A percentile compares a stretch with the other conserved stretches of the same genome.
phyloP scores from a whole-genome alignment of 2,888 invertebrate genomes.

The Drosophila merina region DNA sequence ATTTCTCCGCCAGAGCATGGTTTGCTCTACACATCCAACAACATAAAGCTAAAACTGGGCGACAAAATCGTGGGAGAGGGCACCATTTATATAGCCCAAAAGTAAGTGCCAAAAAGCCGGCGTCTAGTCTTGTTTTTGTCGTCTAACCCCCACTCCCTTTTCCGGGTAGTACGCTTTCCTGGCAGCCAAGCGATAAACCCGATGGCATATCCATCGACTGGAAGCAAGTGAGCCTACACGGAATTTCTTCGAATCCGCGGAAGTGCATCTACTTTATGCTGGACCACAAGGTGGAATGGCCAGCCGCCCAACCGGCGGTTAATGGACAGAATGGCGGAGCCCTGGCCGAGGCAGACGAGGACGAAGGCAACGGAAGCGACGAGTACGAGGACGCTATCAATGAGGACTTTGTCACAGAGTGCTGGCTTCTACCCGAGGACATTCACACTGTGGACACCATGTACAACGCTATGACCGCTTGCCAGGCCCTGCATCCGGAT shows the following conservation, averaged over 20 bases:
- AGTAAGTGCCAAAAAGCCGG: conserved; percentile 66
- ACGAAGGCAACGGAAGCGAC: conserved; percentile 76
- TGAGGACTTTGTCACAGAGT: conserved; percentile 87
- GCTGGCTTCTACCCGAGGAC: conserved; percentile 89
- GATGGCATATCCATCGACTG: conserved; percentile 83
- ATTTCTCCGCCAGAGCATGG: conserved; percentile 80
- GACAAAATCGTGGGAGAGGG: conserved; percentile 78
- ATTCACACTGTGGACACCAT: conserved; percentile 87
- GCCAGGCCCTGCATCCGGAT: conserved; percentile 92
- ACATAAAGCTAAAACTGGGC: conserved; percentile 81
- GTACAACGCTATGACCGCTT: conserved; percentile 90
- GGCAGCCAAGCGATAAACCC: conserved; percentile 78
- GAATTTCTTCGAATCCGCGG: conserved; percentile 79
- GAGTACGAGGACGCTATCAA: conserved; percentile 78
- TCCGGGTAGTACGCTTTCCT: conserved; percentile 77
- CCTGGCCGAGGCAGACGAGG: conserved; percentile 56
- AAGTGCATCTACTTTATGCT: conserved; percentile 83
- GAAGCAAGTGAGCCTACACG: conserved; percentile 83
- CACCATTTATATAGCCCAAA: conserved; percentile 81
- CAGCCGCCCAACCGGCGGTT: conserved; percentile 39
- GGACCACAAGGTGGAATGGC: conserved; percentile 81
- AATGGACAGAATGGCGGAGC: conserved; percentile 67
- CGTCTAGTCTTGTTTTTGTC: conserved; percentile 25
- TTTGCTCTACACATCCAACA: conserved; percentile 78
- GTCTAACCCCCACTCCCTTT: conserved; percentile 2